phyloP scores from a whole-genome alignment of 1,140 invertebrate species.

The Hesperophylax magnus region DNA sequence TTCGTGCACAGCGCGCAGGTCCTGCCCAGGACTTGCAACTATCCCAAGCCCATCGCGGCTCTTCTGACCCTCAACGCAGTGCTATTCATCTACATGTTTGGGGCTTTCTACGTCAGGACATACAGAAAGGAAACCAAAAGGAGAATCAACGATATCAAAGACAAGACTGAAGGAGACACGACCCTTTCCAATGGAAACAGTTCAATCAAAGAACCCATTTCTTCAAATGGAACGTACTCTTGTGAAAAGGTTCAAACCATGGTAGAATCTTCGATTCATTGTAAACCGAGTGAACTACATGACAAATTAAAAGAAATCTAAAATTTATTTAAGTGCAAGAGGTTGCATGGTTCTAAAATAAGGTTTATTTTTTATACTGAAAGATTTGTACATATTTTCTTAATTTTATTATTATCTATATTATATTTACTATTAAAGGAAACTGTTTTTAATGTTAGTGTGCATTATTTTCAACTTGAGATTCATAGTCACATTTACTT shows the following conservation, averaged over 20 bases:
- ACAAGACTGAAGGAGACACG: background rate
- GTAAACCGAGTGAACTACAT: background rate
- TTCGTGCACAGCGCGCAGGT: constrained; percentile 75
- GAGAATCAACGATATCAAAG: background rate
- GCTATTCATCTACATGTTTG: constrained; percentile 86
- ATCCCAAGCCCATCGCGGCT: constrained; percentile 73
- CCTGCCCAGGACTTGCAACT: constrained; percentile 72
- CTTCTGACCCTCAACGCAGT: constrained; percentile 79
- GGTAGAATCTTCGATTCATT: too few relatives aligned
- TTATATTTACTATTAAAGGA: too few relatives aligned
- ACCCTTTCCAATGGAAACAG: too few relatives aligned
- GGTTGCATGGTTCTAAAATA: too few relatives aligned
- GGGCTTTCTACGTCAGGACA: constrained; percentile 81
- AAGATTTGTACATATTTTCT: too few relatives aligned
- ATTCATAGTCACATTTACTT: too few relatives aligned
- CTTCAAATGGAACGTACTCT: background rate
- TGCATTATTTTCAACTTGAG: too few relatives aligned
- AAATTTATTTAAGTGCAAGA: background rate
- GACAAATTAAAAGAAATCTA: constrained; percentile 13
- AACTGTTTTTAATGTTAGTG: too few relatives aligned
- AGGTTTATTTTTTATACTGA: too few relatives aligned
- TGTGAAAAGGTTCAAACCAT: background rate
- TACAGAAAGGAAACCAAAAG: constrained; percentile 69
- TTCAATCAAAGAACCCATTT: background rate
- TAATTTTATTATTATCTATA: too few relatives aligned